phyloP scores from a whole-genome alignment of 2,888 invertebrate species.

The Hipparchia semele region DNA sequence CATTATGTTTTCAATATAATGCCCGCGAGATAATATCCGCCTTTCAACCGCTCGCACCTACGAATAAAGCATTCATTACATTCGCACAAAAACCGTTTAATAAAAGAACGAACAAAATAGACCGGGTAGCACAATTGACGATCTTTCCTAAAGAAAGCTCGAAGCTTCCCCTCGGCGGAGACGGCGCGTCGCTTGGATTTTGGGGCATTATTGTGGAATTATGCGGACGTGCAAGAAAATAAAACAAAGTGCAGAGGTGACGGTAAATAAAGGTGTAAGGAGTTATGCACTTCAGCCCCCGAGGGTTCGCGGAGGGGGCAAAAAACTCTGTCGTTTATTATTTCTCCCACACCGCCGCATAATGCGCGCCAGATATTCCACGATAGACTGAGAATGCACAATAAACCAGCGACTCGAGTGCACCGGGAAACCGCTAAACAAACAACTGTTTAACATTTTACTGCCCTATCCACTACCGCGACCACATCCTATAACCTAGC shows the following conservation, averaged over 20 bases:
- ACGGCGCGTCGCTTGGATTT: constrained; percentile 59
- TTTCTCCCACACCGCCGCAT: constrained; percentile 49
- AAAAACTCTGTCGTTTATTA: constrained; percentile 57
- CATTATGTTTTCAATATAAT: constrained; percentile 48
- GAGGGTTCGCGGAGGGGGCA: constrained; percentile 50
- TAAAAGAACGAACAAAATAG: constrained; percentile 67
- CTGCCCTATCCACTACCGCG: constrained; percentile 48
- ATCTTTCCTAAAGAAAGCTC: constrained; percentile 76
- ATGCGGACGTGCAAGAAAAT: constrained; percentile 73
- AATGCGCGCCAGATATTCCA: constrained; percentile 42
- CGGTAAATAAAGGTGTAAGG: constrained; percentile 61
- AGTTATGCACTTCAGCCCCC: constrained; percentile 60
- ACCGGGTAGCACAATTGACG: constrained; percentile 68
- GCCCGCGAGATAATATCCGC: constrained; percentile 48
- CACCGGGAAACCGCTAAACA: constrained; percentile 68
- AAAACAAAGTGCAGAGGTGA: constrained; percentile 76
- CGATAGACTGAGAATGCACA: constrained; percentile 38
- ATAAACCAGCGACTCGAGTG: constrained; percentile 41
- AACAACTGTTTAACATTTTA: constrained; percentile 67
- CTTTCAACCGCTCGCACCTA: constrained; percentile 74
- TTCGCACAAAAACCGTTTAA: constrained; percentile 73
- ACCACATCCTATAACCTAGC: constrained; percentile 63
- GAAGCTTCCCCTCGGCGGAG: constrained; percentile 63
- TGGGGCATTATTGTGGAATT: constrained; percentile 74
- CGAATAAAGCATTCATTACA: constrained; percentile 78